Percentiles rank a stretch among this genome's conserved stretches.
These are phyloP conservation scores for Cephus nigrinus DNA, from an alignment of 2,888 invertebrate species.

Conservation along the genomic window DNA sequence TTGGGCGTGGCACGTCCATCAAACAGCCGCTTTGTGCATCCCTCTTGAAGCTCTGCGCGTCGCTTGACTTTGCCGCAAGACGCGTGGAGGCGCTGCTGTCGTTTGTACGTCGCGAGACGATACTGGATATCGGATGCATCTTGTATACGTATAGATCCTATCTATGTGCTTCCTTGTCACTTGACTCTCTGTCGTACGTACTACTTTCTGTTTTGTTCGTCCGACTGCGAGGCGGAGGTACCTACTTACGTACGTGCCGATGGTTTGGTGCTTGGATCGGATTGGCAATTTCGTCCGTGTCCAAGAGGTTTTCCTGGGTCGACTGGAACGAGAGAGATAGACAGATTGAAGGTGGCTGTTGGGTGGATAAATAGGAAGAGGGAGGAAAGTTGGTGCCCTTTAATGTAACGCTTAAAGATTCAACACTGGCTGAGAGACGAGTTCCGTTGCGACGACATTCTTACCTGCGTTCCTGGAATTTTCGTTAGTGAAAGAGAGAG, in stretches of 20 bases:
- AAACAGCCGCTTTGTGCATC: constrained; percentile 26
- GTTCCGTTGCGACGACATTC: neutral
- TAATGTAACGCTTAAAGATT: neutral
- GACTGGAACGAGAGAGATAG: neutral
- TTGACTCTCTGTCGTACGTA: neutral
- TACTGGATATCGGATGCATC: neutral
- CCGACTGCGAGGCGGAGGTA: neutral
- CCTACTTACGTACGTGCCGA: neutral
- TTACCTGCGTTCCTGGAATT: neutral
- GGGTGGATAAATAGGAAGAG: neutral
- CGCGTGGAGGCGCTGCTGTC: neutral
- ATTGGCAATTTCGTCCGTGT: neutral
- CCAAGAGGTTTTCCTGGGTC: neutral
- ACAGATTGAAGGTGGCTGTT: neutral
- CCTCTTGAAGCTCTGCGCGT: neutral
- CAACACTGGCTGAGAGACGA: neutral
- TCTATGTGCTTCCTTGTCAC: neutral
- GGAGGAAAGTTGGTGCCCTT: neutral
- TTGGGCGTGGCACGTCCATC: constrained; percentile 41
- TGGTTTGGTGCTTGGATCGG: neutral
- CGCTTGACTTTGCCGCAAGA: neutral
- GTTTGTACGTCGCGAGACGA: neutral
- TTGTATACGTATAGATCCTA: neutral
- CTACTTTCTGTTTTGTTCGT: neutral
- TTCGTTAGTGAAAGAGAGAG: neutral